phyloP scores from a whole-genome alignment of 1,140 invertebrate species.

The Adoxophyes honmai region DNA sequence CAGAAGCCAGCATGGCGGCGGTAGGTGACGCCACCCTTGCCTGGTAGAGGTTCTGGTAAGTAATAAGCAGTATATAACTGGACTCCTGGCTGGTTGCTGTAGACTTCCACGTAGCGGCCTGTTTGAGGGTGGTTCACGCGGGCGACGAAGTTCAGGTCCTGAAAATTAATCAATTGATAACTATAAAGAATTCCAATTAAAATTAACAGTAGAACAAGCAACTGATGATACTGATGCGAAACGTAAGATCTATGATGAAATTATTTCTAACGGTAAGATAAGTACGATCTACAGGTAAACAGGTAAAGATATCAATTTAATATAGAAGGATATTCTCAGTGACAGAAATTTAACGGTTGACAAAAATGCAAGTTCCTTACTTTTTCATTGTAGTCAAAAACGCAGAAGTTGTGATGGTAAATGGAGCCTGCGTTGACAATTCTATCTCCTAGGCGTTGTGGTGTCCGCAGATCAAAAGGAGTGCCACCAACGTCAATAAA shows the following conservation, averaged over 20 bases:
- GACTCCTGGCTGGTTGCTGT: slow-evolving; percentile 91
- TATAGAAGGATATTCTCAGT: too few species aligned
- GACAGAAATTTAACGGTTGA: too few species aligned
- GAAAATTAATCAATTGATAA: too few species aligned
- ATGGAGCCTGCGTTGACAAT: slow-evolving; percentile 73
- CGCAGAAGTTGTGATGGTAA: slow-evolving; percentile 89
- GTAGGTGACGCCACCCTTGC: slow-evolving; percentile 85
- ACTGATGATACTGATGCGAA: too few species aligned
- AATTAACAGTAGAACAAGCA: too few species aligned
- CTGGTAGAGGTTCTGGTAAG: slow-evolving; percentile 81
- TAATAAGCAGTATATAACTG: slow-evolving; percentile 93
- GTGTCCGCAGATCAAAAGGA: slow-evolving; percentile 83
- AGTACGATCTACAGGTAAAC: too few species aligned
- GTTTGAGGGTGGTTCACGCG: slow-evolving; percentile 82
- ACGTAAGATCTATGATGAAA: too few species aligned
- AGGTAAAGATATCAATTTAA: too few species aligned
- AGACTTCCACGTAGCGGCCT: slow-evolving; percentile 87
- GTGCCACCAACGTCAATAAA: slow-evolving; percentile 82
- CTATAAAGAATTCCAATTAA: too few species aligned
- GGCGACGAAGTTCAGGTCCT: slow-evolving; percentile 52
- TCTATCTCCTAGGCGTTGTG: slow-evolving; percentile 72
- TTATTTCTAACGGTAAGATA: too few species aligned
- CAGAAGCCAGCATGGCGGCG: slow-evolving; percentile 90
- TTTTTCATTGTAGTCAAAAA: slow-evolving; percentile 68
- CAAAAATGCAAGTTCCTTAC: slow-evolving; percentile 30